A percentile compares a stretch with the other conserved stretches of the same genome.
Conservation (phyloP, 2,888 invertebrate species). For the Apodemia zela region DNA sequence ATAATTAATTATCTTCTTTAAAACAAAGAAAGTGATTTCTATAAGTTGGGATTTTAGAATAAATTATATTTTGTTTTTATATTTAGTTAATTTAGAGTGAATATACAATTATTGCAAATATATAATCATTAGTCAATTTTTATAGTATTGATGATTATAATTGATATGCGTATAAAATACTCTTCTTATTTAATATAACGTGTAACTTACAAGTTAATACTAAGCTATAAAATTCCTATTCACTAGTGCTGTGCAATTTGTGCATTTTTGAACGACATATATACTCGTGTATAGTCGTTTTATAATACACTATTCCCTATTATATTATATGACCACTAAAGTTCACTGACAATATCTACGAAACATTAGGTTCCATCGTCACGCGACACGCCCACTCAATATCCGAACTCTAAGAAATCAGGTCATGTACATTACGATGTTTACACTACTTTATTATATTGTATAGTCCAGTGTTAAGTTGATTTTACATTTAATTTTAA, state of each 20-base stretch:
- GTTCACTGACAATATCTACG: conserved; percentile 12
- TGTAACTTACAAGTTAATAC: background rate
- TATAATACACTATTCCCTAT: background rate
- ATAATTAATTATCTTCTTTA: too few relatives aligned
- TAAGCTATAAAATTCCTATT: background rate
- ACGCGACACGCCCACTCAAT: conserved; percentile 53
- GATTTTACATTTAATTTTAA: too few relatives aligned
- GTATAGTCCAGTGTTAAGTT: too few relatives aligned
- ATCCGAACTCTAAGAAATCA: conserved; percentile 49
- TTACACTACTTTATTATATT: conserved; percentile 15
- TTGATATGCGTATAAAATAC: background rate
- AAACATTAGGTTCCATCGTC: conserved; percentile 23
- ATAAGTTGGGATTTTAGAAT: too few relatives aligned
- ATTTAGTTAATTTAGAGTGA: too few relatives aligned
- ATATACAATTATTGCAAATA: too few relatives aligned
- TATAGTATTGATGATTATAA: too few relatives aligned
- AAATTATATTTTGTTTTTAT: too few relatives aligned
- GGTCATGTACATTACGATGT: conserved; percentile 41
- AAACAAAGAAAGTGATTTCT: too few relatives aligned
- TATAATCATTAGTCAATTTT: too few relatives aligned
- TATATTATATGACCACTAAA: background rate
- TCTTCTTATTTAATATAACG: background rate
- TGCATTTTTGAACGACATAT: background rate
- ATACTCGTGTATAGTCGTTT: background rate
- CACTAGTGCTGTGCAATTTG: background rate